Conservation (phyloP, 2,797 vertebrate species). For the Pelochelys cantorii region DNA sequence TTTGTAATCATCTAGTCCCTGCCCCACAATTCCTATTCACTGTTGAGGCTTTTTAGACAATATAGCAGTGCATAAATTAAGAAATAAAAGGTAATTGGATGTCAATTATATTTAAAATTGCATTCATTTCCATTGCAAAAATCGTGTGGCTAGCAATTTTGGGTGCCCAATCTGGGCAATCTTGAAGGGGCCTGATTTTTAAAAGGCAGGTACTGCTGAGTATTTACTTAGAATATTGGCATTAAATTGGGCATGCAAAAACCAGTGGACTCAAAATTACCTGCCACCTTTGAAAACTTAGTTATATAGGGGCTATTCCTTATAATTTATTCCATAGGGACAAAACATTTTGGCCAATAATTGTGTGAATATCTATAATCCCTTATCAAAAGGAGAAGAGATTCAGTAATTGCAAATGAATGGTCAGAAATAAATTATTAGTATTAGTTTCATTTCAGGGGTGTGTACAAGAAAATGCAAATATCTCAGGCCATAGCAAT, state of each 20-base stretch:
- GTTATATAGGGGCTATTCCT: neutral
- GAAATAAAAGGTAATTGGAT: neutral
- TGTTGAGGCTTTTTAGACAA: neutral
- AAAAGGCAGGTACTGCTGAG: neutral
- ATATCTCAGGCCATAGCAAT: neutral
- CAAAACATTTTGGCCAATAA: neutral
- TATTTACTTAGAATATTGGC: neutral
- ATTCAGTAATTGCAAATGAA: neutral
- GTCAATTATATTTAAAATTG: neutral
- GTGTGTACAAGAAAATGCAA: neutral
- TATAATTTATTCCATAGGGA: neutral
- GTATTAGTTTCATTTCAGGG: neutral
- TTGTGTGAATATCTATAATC: neutral
- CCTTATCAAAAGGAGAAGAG: neutral
- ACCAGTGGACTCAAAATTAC: neutral
- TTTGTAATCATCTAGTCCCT: neutral
- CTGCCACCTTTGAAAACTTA: neutral
- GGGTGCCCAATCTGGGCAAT: neutral
- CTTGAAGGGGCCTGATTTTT: neutral
- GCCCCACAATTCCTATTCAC: neutral
- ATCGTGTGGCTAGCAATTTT: accelerated
- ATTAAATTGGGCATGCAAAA: neutral
- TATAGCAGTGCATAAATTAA: neutral
- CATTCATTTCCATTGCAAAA: neutral
- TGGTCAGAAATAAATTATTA: neutral